A percentile compares a stretch with the other conserved stretches of the same genome.
phyloP scores from a whole-genome alignment of 2,797 vertebrate species.

The Neosilurus mollespiculum region DNA sequence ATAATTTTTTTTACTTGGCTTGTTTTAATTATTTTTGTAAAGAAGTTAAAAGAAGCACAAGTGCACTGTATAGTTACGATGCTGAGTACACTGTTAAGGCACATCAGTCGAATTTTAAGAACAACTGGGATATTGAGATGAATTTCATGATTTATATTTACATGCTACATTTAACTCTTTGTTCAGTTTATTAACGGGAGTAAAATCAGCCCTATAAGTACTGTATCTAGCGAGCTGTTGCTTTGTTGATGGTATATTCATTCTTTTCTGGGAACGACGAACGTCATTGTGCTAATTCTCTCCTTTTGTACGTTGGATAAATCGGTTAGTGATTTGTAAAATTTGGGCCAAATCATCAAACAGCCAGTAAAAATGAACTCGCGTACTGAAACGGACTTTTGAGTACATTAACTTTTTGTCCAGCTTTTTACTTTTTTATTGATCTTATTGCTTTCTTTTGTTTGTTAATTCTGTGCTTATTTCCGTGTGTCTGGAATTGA shows the following conservation, averaged over 20 bases:
- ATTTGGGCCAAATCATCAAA: background rate
- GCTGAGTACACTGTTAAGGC: background rate
- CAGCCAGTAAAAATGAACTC: background rate
- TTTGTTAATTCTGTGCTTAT: background rate
- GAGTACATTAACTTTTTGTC: background rate
- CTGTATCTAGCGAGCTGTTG: background rate
- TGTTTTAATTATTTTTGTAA: background rate
- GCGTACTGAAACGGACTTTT: background rate
- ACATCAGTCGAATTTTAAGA: no score
- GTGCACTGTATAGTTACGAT: background rate
- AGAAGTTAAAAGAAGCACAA: background rate
- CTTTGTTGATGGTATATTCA: background rate
- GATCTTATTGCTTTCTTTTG: background rate
- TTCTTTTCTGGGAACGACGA: background rate
- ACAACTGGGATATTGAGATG: background rate
- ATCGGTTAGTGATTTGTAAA: background rate
- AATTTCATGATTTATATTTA: background rate
- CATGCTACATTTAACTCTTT: background rate
- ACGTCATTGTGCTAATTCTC: background rate
- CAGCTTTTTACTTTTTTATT: no score
- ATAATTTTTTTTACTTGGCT: background rate
- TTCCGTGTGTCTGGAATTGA: slow-evolving; percentile 37
- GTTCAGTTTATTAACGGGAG: background rate
- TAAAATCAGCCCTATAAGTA: background rate
- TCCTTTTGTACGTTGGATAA: background rate